Base-by-base conservation (phyloP, 1,140 invertebrate species). In the Hylaeus volcanicus region DNA sequence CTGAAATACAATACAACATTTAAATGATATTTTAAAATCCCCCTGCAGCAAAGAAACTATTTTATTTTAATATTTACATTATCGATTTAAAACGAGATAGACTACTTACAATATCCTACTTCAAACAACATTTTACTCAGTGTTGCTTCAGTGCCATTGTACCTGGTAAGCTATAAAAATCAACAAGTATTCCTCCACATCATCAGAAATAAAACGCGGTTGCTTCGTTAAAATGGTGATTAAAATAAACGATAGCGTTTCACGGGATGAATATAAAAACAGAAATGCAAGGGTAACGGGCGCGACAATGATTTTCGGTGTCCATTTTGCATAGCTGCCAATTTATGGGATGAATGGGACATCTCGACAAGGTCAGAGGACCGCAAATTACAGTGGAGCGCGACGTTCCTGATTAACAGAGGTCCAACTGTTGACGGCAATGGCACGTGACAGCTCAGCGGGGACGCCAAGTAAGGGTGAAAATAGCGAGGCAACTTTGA, bases 401-500 rank as follows among this genome's bases (percentile, higher is more conserved):
- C 65, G 75, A 69, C 58, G 66, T 53, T 78, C 15, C 58, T 70
- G 66, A 78, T 78, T 61, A 78, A 78, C 58, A 45, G 39, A 60
- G 41, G 48, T 53, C 37, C 48, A 11, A 53, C 58, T 51, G 45
- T 63, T 78, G 56, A 63, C 48, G 45, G 37, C 6, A 37, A 60
- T 70, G 45, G 56, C 6, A 37, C 26, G 51, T 53, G 66, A 53
- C 66, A 70, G 58, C 53, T 6, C 48, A 51, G 43, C 15, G 58
- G 15, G 26, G 37, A 4, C 3, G 43, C 15, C 3, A 76, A 60
- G 12, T 58, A 76, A 60, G 26, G 43, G 43, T 39, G 15, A 48
- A 60, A 39, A 60, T 41, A 66, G 39, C 5, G 61, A n/a, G 43
- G 61, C 37, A 53, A 64, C 60, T n/a, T 53, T 39, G 48, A 14